Evolutionary conservation across 2,113 vertebrate species (phyloP), one percentile per base, ranked within the genome.

Genomic region (Dicrurus megarhynchus): DNA sequence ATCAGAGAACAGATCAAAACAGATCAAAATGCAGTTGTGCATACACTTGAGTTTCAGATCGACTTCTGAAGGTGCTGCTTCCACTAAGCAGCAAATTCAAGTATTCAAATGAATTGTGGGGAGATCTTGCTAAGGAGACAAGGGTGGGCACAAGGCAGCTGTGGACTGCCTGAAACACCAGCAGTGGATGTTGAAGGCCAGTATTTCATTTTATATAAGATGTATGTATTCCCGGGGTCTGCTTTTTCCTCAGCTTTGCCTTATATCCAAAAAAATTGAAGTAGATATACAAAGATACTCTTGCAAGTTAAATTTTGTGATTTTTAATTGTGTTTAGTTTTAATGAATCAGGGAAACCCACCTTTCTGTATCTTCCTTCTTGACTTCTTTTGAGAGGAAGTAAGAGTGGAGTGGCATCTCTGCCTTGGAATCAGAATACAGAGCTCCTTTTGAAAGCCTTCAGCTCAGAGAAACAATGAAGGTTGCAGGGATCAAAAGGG

Each of bases 21-120:
- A 95, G 87, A 89, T 83, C 78, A 92, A 93, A 95, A 97, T 92
- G 89, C 80, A 93, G 65, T 93, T 97, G 92, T 92, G 94, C 71
- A 44, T 68, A 49, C 78, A 69, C 88, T 68, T 35, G 75, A 91
- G 91, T 67, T 95, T 96, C 82, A 50, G 79, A 93, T 71, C 37
- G 47, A 80, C 85, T 96, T 91, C 49, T 75, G 84, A 63, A 92
- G 84, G 84, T 92, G 93, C 86, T 96, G 52, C 88, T 94, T 96
- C 52, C 35, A n/a, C 46, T 41, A 37, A 88, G 35, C n/a, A 67
- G 69, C 79, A 87, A 81, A 89, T 90, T 88, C 69, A 80, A 84
- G 61, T 77, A 46, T 87, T 84, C 42, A 46, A 57, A 57, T 42
- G 39, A 81, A 53, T 68, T 92, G 3, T 73, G 60, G 7, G 68